Conservation (phyloP, 2,797 vertebrate species). For the Anguilla obscura region DNA sequence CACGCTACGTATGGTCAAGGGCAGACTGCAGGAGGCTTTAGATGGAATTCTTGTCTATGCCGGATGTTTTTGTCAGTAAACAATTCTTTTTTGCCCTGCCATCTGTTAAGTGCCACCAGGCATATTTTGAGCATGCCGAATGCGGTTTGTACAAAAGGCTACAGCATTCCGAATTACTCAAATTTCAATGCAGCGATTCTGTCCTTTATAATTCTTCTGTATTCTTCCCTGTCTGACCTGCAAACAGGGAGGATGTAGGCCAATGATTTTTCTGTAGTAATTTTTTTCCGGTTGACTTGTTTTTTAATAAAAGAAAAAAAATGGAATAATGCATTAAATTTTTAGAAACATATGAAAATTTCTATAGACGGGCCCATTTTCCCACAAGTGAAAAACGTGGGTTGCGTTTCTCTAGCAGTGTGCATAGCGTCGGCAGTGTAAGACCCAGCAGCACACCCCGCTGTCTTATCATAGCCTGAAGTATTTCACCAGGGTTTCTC, state of each 20-base stretch:
- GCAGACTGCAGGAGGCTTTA: not conserved
- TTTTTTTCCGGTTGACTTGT: not conserved
- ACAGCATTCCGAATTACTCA: not conserved
- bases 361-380: not conserved
- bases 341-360: not conserved
- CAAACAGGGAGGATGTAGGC: slow-evolving; percentile 35
- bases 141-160: not conserved
- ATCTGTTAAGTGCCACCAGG: slow-evolving; percentile 41
- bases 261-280: not conserved
- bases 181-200: slow-evolving; percentile 15
- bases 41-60: not conserved
- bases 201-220: slow-evolving; percentile 48
- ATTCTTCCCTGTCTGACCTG: slow-evolving; percentile 37
- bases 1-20: not conserved
- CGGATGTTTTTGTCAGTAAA: slow-evolving; percentile 44
- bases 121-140: slow-evolving; percentile 29
- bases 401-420: not conserved
- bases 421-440: not conserved
- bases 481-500: not conserved
- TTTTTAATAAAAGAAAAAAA: not conserved
- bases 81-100: slow-evolving; percentile 42
- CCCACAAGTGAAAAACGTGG: not conserved
- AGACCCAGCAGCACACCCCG: not conserved
- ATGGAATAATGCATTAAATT: not conserved
- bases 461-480: slow-evolving; percentile 4